A percentile compares a stretch with the other conserved stretches of the same genome.
Conservation (phyloP, 2,888 invertebrate species). For the Monoplex corrugatus region DNA sequence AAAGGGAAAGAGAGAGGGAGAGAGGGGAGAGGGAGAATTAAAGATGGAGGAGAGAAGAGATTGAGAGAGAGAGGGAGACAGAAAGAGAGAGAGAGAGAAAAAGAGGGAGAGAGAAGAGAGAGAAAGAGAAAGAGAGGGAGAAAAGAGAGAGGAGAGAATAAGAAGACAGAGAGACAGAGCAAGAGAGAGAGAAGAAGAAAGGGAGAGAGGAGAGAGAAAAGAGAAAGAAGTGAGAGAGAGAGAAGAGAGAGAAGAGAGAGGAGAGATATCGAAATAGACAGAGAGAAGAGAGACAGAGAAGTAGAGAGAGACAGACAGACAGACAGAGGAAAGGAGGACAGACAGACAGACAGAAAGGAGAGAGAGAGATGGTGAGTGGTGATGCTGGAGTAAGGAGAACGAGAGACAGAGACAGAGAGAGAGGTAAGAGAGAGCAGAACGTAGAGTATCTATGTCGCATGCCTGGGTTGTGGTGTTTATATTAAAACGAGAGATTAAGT, state of each 20-base stretch:
- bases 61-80: no score
- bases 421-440: background rate
- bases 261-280: background rate
- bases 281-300: background rate
- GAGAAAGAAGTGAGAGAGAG: background rate
- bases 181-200: background rate
- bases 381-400: background rate
- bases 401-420: background rate
- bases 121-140: background rate
- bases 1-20: conserved; percentile 8
- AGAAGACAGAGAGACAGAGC: background rate
- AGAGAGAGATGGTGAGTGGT: no score
- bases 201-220: background rate
- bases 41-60: no score
- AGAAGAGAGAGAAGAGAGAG: no score
- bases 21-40: background rate
- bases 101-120: background rate
- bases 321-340: conserved; percentile 28
- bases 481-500: no score
- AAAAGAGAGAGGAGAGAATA: background rate
- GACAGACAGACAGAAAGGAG: background rate
- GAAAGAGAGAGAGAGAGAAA: background rate
- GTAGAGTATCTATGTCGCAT: no score
- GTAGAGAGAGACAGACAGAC: conserved; percentile 7
- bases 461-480: no score